Base-by-base conservation (phyloP, 2,888 invertebrate species). In the Tachina grossa region DNA sequence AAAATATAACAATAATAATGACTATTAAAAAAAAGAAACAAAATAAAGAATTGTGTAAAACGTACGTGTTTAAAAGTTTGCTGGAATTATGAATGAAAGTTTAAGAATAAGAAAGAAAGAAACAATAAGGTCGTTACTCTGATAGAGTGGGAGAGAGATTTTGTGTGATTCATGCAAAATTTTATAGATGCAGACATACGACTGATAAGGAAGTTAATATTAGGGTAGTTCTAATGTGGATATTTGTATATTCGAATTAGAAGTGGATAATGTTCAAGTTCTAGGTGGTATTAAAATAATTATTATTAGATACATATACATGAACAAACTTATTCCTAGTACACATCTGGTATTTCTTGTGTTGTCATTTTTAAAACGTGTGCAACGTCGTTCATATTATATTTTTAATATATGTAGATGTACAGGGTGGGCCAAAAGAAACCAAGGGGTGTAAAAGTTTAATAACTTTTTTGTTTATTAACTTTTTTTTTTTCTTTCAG, bases 31-130 rank as follows among this genome's bases (percentile, higher is more conserved):
- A 49, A 19, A 66, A 65, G 31, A 31, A 31, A 31, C 47, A 41
- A 65, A 51, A 59, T 65, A 57, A 63, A 66, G n/a, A 71, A 49
- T 11, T 61, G 51, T 65, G 71, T 43, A 10, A 69, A 79, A 71
- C 72, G 81, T 74, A 85, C 85, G 85, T 85, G 85, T 83, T 85
- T 68, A 85, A 85, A 78, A 79, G 66, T 79, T 82, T 76, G 76
- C 79, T 76, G 47, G 61, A 57, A 83, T 83, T 68, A 83, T 85
- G 85, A 85, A 85, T 85, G 83, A 83, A 85, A 83, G 51, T 74
- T 74, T 53, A 59, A 31, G 31, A 79, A 57, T 69, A 43, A 16
- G 47, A 74, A 69, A 47, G 43, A 83, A 78, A 31, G 31, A 31
- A 22, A 6, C 6, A 31, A 75, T 79, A 75, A 75, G 84, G 65